Conservation (phyloP, 1,140 invertebrate genomes). For the Sarcophaga bullata region DNA sequence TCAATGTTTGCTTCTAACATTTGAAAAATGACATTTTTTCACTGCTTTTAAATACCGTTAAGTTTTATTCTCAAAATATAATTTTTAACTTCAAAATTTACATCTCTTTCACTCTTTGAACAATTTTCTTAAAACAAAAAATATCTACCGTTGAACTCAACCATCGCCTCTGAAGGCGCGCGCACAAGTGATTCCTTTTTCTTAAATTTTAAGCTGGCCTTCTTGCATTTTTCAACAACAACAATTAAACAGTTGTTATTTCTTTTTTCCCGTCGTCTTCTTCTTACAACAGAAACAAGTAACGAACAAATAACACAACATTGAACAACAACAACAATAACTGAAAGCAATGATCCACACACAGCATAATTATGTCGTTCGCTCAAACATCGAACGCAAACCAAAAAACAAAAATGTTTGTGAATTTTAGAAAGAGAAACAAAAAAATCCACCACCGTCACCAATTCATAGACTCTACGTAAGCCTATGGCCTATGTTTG, state of each 20-base stretch:
- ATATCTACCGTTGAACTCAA: conserved; percentile 1
- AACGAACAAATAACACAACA: conserved; percentile 3
- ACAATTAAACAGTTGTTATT: neutral
- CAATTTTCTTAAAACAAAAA: neutral
- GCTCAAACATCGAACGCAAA: neutral
- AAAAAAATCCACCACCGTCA: neutral
- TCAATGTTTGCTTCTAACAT: neutral
- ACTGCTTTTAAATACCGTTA: neutral
- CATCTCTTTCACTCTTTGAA: neutral
- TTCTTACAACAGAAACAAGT: neutral
- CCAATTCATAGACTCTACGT: neutral
- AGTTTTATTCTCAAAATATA: neutral
- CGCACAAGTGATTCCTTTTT: conserved; percentile 26
- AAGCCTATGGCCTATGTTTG: too few relatives aligned
- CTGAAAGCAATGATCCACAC: neutral
- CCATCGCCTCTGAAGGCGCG: conserved; percentile 31
- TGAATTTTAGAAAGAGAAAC: neutral
- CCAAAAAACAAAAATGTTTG: neutral
- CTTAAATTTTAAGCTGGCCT: conserved; percentile 39
- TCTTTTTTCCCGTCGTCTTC: neutral
- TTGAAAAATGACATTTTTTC: neutral
- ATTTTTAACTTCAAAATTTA: neutral
- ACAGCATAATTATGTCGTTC: neutral
- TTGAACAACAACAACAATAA: neutral
- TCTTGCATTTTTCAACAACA: conserved; percentile 9